Base-by-base conservation (phyloP, 2,888 invertebrate species). In the Tetranychus truncatus region DNA sequence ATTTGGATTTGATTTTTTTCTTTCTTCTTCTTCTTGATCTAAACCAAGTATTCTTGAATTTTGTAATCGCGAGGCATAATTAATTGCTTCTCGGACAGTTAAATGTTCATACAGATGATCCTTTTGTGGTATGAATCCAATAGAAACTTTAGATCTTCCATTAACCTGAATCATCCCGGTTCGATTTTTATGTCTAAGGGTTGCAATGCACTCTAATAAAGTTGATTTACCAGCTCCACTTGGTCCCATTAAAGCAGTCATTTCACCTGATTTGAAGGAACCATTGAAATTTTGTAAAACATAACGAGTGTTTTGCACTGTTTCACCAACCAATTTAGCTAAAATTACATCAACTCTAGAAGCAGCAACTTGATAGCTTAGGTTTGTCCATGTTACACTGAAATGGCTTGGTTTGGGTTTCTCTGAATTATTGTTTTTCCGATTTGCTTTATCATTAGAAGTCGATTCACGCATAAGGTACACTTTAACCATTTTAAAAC, bases 151-250 rank as follows among this genome's bases (percentile, higher is more conserved):
- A 21, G 67, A n/a, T 67, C 67, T 11, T 15, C 55, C 55, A 55
- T 55, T 9, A 67, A 67, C 67, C n/a, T 67, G 21, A 20, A 67
- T 24, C 9, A 67, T 9, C 0, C 67, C 67, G 1, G 67, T 67
- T 67, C 20, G 20, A 67, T 24, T 24, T 5, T 21, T 67, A 2
- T 67, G 20, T 67, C 67, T 20, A 18, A 21, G 20, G 20, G 21
- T 9, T 18, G 24, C 24, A 9, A 67, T 24, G n/a, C 67, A 67
- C n/a, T 67, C 67, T 20, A 67, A 24, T 9, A 67, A n/a, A 2
- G 67, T 67, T n/a, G 67, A 67, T 67, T 67, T 67, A 18, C 67
- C 67, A 67, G 21, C 24, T 67, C 67, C 67, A 24, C 67, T 67
- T 24, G 67, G 67, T 18, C 67, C 67, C 24, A 67, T 21, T 21